Conservation (phyloP, 2,888 invertebrate genomes). For the Zhengitettix transpicula region DNA sequence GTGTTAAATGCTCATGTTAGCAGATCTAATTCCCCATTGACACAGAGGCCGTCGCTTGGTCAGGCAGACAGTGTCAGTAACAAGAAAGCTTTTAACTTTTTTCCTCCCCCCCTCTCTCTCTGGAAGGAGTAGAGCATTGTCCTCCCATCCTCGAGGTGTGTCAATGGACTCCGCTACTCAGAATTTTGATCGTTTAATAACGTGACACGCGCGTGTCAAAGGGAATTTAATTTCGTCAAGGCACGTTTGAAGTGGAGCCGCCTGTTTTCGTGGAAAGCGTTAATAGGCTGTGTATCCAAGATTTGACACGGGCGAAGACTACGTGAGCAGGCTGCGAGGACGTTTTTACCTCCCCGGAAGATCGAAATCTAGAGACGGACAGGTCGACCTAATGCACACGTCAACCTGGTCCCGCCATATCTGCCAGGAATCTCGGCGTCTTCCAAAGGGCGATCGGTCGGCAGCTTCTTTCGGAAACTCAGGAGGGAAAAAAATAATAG, state of each 20-base stretch:
- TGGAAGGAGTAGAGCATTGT: no score
- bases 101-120: no score
- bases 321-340: neutral
- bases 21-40: no score
- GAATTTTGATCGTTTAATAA: neutral
- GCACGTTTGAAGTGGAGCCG: neutral
- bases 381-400: neutral
- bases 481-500: no score
- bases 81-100: no score
- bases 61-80: no score
- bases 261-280: neutral
- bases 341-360: neutral
- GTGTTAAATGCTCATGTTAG: no score
- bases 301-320: neutral
- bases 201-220: neutral
- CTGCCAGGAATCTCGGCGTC: no score
- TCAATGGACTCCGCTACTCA: neutral
- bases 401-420: no score
- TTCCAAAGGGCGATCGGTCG: no score
- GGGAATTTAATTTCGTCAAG: neutral
- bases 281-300: neutral
- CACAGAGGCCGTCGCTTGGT: no score
- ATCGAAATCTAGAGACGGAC: neutral
- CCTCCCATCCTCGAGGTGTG: neutral
- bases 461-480: no score